Evolutionary conservation across 2,797 vertebrate species (phyloP), one percentile per base, ranked within the genome.

Genomic region (Sylvilagus floridanus): DNA sequence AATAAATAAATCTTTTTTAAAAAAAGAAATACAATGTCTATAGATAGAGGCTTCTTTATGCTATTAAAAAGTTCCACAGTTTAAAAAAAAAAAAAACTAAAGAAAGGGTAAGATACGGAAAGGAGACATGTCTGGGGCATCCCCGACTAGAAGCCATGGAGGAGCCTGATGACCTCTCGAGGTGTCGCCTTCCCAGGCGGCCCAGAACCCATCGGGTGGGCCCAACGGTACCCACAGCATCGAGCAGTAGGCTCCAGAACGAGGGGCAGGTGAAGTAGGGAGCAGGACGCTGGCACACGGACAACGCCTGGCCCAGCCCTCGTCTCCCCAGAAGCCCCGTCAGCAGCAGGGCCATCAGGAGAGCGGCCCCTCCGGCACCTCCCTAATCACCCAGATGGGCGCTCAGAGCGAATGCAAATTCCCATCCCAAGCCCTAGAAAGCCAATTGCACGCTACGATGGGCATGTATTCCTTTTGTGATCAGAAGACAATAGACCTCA

Each of bases 381-480:
- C 84, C 93, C 88, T 83, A 52, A 91, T 71, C 63, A 37, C 82
- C 91, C 82, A 90, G 90, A 66, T 63, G 84, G 65, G 77, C 37
- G 65, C 35, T 91, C 90, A 84, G 0, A 76, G 57, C 22, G 85
- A 88, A 96, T 76, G 60, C 83, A 96, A 90, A 95, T 90, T 92
- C 76, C 91, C 50, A 92, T 88, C 69, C 86, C 85, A 83, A 95
- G 47, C 95, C 82, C 84, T 60, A 78, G 93, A 96, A 97, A 95
- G 96, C 90, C 84, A 94, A 73, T 94, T 79, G 83, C 47, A 9
- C 81, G 93, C 93, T 85, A 91, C 83, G 72, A 88, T 85, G 57
- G 50, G 50, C 75, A 96, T 93, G 92, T 85, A 96, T 92, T 96
- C 96, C 78, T 95, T 96, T 96, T 92, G 82, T 95, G 94, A 96